Conservation (phyloP, 64 coral and sea anemone genomes). For the Pachyseris speciosa region DNA sequence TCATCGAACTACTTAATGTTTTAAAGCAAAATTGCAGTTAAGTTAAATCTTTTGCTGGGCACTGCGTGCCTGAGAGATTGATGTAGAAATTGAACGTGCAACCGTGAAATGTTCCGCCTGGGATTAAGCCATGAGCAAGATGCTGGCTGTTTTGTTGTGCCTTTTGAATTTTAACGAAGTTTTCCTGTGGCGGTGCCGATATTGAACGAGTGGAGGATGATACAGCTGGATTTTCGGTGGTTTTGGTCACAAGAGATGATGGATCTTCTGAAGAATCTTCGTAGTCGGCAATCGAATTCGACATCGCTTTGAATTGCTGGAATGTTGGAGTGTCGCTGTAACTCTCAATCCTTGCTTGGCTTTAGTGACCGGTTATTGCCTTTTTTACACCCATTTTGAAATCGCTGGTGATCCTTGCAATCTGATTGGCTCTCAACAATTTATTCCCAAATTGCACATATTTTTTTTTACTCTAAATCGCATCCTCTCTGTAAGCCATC, state of each 20-base stretch:
- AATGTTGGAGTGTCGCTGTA: slow-evolving; percentile 54
- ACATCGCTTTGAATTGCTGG: slow-evolving; percentile 56
- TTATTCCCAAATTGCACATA: too few species aligned
- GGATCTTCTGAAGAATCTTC: not conserved
- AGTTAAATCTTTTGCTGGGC: slow-evolving; percentile 51
- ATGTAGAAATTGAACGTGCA: slow-evolving; percentile 40
- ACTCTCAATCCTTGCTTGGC: slow-evolving; percentile 32
- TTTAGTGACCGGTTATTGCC: slow-evolving; percentile 42
- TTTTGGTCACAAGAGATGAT: not conserved
- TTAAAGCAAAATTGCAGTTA: slow-evolving; percentile 46
- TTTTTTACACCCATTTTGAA: too few species aligned
- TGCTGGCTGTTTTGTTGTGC: slow-evolving; percentile 67
- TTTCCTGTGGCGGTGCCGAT: slow-evolving; percentile 31
- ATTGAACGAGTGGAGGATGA: not conserved
- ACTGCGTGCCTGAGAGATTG: slow-evolving; percentile 49
- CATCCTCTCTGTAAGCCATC: too few species aligned
- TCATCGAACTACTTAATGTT: too few species aligned
- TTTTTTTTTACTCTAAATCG: too few species aligned
- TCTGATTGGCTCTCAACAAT: too few species aligned
- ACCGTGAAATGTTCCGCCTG: slow-evolving; percentile 31
- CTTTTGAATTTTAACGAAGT: slow-evolving; percentile 38
- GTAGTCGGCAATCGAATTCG: not conserved
- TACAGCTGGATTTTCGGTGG: not conserved
- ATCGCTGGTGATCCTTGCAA: too few species aligned
- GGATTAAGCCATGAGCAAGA: slow-evolving; percentile 46